Evolutionary conservation across 1,140 invertebrate species (phyloP).

Genomic region (Drosophila lacertosa): DNA sequence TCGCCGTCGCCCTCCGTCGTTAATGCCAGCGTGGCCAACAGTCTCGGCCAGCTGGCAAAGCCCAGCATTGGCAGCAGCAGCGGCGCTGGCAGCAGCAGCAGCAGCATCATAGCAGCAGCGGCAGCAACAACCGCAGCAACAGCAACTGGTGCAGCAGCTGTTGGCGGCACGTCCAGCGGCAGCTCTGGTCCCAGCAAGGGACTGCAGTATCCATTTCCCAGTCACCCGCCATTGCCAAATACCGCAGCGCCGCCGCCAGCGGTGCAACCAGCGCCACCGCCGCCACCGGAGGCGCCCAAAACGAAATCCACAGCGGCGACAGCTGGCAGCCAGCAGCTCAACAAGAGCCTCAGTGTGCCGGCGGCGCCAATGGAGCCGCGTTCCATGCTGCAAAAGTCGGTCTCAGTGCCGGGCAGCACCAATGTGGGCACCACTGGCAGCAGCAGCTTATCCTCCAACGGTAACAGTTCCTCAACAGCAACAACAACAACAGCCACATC

Average conservation of each 20-base stretch:
- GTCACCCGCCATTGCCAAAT: constrained; percentile 87
- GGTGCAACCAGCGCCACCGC: constrained; percentile 69
- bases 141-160: constrained; percentile 7
- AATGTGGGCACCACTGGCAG: constrained; percentile 72
- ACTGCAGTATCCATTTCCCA: constrained; percentile 92
- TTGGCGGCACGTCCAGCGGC: constrained; percentile 3
- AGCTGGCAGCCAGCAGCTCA: constrained; percentile 41
- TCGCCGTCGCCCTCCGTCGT: constrained; percentile 74
- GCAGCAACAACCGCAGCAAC: constrained; percentile 36
- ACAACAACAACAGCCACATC: constrained; percentile 52
- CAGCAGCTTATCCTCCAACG: constrained; percentile 54
- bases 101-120: constrained; percentile 16
- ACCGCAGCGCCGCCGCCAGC: constrained; percentile 78
- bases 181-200: constrained; percentile 85
- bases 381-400: constrained; percentile 80
- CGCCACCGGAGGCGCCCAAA: constrained; percentile 54
- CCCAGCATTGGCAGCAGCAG: constrained; percentile 4
- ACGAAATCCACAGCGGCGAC: constrained; percentile 1
- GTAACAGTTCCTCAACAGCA: constrained; percentile 79
- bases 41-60: constrained; percentile 22
- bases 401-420: constrained; percentile 84
- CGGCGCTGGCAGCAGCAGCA: constrained; percentile 1
- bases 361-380: constrained; percentile 32
- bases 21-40: constrained; percentile 10
- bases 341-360: constrained; percentile 75